phyloP scores from a whole-genome alignment of 2,797 vertebrate genomes.

The Malurus leucopterus region DNA sequence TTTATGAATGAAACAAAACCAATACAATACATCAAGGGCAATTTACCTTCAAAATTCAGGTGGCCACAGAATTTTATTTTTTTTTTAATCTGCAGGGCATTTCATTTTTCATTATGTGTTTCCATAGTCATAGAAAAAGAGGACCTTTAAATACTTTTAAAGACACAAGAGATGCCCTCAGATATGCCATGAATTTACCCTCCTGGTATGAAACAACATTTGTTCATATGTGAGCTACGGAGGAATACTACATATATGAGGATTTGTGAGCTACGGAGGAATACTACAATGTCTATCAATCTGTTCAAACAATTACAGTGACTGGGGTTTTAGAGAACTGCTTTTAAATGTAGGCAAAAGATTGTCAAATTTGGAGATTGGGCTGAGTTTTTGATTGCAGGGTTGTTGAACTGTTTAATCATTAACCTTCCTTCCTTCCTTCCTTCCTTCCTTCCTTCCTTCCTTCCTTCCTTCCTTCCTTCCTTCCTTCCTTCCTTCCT shows the following conservation, averaged over 20 bases:
- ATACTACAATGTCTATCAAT: neutral
- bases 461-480: neutral
- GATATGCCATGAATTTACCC: neutral
- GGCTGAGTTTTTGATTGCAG: neutral
- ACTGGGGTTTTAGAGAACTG: neutral
- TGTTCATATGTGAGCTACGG: neutral
- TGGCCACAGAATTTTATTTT: neutral
- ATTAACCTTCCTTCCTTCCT: neutral
- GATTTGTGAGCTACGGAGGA: neutral
- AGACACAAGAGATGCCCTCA: neutral
- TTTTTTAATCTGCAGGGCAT: neutral
- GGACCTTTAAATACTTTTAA: neutral
- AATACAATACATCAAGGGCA: neutral
- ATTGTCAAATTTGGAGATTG: neutral
- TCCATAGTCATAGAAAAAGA: neutral
- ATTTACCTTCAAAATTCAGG: neutral
- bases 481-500: neutral
- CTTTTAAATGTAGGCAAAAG: neutral
- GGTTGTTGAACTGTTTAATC: neutral
- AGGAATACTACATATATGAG: neutral
- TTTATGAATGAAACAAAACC: neutral
- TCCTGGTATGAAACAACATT: neutral
- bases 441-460: neutral
- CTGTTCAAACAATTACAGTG: neutral
- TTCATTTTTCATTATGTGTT: neutral